These are phyloP conservation scores for Tinea pellionella DNA, from an alignment of 2,888 invertebrate species.

Conservation along the genomic window DNA sequence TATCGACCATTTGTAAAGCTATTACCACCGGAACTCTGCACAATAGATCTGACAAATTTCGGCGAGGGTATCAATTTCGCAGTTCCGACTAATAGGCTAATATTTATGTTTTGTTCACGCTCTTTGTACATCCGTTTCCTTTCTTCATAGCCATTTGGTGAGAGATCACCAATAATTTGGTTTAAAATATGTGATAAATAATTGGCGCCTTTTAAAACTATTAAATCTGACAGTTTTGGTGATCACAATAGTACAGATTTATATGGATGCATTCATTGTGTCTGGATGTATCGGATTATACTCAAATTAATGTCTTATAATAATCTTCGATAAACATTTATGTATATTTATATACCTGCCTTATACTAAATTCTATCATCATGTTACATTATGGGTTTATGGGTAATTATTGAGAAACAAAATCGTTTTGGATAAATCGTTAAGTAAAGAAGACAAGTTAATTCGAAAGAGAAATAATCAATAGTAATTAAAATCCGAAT, in stretches of 20 bases:
- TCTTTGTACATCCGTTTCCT: slow-evolving; percentile 45
- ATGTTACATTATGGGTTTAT: too few relatives aligned
- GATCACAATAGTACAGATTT: slow-evolving; percentile 15
- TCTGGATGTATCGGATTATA: slow-evolving; percentile 49
- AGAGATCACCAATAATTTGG: not conserved
- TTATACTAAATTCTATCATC: too few relatives aligned
- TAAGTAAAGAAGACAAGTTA: not conserved
- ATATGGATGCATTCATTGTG: slow-evolving; percentile 46
- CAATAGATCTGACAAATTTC: slow-evolving; percentile 55
- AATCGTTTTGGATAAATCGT: too few relatives aligned
- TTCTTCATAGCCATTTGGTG: not conserved
- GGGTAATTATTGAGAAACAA: too few relatives aligned
- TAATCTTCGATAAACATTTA: too few relatives aligned
- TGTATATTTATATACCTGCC: too few relatives aligned
- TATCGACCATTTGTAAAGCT: slow-evolving; percentile 42
- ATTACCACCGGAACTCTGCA: slow-evolving; percentile 59
- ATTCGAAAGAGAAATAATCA: not conserved
- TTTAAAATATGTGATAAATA: not conserved
- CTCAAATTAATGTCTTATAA: slow-evolving; percentile 39
- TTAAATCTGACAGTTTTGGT: not conserved
- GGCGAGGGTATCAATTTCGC: slow-evolving; percentile 54
- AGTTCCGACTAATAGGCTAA: slow-evolving; percentile 61
- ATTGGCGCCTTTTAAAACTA: not conserved
- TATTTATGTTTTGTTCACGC: slow-evolving; percentile 54
- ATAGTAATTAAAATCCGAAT: not conserved